Conservation (phyloP, 2,888 invertebrate species). For the Marasmarcha lunaedactyla region DNA sequence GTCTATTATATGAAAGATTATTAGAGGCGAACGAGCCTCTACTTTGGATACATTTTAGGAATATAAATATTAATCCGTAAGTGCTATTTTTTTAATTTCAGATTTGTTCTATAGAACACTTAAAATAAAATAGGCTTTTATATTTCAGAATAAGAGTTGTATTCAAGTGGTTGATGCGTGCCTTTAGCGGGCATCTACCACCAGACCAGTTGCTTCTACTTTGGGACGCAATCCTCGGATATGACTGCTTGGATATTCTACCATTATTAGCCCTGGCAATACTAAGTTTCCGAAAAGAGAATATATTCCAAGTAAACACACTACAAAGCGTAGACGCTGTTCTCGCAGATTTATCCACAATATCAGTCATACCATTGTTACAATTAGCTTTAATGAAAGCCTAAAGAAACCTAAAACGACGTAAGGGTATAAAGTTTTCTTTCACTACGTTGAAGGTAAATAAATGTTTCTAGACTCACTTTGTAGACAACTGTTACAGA, state of each 20-base stretch:
- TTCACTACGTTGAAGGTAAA: neutral
- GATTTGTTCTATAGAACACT: neutral
- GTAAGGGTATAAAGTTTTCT: conserved; percentile 1
- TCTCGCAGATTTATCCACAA: conserved; percentile 87
- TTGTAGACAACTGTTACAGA: no score
- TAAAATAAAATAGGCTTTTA: conserved; percentile 1
- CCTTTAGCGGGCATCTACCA: conserved; percentile 93
- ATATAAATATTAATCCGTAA: conserved; percentile 92
- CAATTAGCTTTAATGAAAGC: conserved; percentile 80
- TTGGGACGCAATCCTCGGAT: conserved; percentile 93
- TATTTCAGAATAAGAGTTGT: conserved; percentile 83
- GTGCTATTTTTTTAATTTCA: conserved; percentile 29
- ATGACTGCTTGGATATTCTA: conserved; percentile 91
- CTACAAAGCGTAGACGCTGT: conserved; percentile 88
- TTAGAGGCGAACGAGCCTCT: conserved; percentile 91
- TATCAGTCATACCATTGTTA: conserved; percentile 86
- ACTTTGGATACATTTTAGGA: conserved; percentile 91
- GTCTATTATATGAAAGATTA: conserved; percentile 89
- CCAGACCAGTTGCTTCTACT: conserved; percentile 91
- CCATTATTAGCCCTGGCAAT: conserved; percentile 88
- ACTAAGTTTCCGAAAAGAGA: conserved; percentile 87
- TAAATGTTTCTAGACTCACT: no score
- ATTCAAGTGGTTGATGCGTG: conserved; percentile 97
- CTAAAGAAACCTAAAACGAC: conserved; percentile 21
- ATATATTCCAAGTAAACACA: conserved; percentile 79